Evolutionary conservation across 2,113 vertebrate species (phyloP).

Genomic region (Guaruba guarouba): DNA sequence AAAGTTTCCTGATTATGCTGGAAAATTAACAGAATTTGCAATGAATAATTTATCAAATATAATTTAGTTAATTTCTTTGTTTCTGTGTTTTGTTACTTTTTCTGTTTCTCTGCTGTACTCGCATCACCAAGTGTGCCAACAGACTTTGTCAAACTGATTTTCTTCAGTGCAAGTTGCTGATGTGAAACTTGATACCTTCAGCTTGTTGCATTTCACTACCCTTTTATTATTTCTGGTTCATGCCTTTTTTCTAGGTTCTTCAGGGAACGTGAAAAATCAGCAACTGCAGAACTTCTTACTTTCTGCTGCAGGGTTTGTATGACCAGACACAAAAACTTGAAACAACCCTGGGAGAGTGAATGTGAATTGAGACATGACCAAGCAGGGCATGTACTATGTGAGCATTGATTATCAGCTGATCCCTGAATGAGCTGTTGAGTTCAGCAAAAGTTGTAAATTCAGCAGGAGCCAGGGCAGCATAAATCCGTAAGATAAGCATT

Average conservation of each 20-base stretch:
- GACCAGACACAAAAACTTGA: not conserved
- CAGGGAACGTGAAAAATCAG: not conserved
- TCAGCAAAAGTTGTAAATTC: not conserved
- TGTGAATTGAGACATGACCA: not conserved
- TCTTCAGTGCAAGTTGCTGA: not conserved
- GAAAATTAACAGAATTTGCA: not conserved
- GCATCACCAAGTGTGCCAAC: not conserved
- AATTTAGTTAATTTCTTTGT: not conserved
- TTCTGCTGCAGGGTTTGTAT: not conserved
- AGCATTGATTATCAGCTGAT: not conserved
- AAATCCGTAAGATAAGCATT: not conserved
- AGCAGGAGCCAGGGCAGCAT: not conserved
- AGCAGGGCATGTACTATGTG: not conserved
- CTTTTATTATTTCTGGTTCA: not conserved
- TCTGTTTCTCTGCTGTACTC: not conserved
- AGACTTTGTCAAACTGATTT: not conserved
- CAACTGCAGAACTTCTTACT: not conserved
- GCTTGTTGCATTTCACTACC: not conserved
- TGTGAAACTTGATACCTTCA: not conserved
- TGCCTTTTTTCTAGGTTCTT: not conserved
- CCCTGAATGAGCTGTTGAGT: not conserved
- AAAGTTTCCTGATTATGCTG: slow-evolving; percentile 50
- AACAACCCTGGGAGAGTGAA: not conserved
- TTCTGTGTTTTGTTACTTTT: not conserved
- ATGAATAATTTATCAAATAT: not conserved